phyloP scores from a whole-genome alignment of 2,113 vertebrate species.

The Amazona vittata region DNA sequence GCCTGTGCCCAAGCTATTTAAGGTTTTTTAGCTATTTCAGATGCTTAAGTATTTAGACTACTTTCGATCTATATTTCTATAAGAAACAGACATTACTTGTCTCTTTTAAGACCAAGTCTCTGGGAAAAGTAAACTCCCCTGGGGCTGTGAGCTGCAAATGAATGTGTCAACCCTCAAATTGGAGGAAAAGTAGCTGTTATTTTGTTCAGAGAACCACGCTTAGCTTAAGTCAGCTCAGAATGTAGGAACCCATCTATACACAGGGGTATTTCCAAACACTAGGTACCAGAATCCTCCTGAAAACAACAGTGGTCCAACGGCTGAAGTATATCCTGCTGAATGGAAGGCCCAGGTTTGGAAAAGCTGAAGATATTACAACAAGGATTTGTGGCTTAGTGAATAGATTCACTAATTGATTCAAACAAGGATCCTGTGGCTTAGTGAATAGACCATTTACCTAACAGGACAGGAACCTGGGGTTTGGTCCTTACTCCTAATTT shows the following conservation, averaged over 20 bases:
- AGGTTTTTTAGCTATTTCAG: neutral
- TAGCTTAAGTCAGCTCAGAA: neutral
- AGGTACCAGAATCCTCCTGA: neutral
- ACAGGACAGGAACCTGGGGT: neutral
- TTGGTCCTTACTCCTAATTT: neutral
- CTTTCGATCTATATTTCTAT: neutral
- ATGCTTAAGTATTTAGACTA: neutral
- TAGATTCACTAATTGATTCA: neutral
- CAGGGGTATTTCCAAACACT: neutral
- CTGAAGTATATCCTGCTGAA: neutral
- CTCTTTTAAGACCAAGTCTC: neutral
- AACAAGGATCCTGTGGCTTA: neutral
- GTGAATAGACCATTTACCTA: neutral
- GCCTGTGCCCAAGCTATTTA: neutral
- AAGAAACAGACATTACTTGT: neutral
- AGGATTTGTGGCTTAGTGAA: neutral
- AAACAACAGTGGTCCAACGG: neutral
- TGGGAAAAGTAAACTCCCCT: neutral
- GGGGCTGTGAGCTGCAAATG: neutral
- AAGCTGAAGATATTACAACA: neutral
- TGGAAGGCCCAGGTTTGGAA: neutral
- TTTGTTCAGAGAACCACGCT: neutral
- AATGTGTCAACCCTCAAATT: neutral
- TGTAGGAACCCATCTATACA: neutral
- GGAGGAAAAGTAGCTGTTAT: neutral